These are phyloP conservation scores for Reticulitermes speratus DNA, from an alignment of 1,140 invertebrate species.

Conservation along the genomic window DNA sequence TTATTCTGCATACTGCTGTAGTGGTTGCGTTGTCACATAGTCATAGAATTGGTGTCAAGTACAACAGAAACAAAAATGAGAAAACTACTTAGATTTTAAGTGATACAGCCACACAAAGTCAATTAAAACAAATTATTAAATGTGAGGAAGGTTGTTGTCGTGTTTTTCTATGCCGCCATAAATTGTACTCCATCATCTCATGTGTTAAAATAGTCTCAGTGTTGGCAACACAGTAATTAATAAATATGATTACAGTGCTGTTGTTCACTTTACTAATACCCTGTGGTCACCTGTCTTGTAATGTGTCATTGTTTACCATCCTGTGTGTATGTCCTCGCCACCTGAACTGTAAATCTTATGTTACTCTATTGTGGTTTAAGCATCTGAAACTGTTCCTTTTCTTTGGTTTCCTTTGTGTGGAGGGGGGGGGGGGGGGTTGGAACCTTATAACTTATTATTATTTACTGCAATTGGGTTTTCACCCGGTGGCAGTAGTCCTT, in stretches of 20 bases:
- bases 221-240: slow-evolving; percentile 10
- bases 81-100: slow-evolving; percentile 8
- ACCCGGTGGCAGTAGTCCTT: too few relatives aligned
- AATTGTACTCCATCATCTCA: slow-evolving; percentile 14
- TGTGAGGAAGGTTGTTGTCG: slow-evolving; percentile 12
- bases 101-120: not conserved
- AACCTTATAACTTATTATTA: too few relatives aligned
- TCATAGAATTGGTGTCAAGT: slow-evolving; percentile 5
- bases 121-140: slow-evolving; percentile 2
- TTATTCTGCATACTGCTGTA: not conserved
- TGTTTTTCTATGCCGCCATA: slow-evolving; percentile 18
- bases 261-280: not conserved
- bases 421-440: too few relatives aligned
- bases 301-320: too few relatives aligned
- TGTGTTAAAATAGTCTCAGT: not conserved
- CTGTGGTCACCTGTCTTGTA: too few relatives aligned
- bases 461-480: too few relatives aligned
- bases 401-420: too few relatives aligned
- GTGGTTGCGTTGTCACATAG: not conserved
- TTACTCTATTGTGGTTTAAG: too few relatives aligned
- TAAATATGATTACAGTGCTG: slow-evolving; percentile 5
- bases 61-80: not conserved
- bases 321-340: too few relatives aligned
- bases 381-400: too few relatives aligned
- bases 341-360: too few relatives aligned